Base-by-base conservation (phyloP, 2,113 vertebrate species). In the Nothoprocta pentlandii region DNA sequence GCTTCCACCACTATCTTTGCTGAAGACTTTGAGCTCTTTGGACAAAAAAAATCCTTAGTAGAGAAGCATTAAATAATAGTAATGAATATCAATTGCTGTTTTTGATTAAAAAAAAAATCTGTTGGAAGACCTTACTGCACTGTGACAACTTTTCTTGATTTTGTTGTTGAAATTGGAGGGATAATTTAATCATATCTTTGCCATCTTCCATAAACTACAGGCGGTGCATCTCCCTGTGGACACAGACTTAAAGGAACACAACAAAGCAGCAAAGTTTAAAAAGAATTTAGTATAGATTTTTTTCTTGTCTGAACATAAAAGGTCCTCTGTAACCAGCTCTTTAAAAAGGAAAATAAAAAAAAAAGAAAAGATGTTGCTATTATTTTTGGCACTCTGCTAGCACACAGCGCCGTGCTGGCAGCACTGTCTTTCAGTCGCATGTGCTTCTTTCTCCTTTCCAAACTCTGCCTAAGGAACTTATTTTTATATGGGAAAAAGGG, bases 221-320 rank as follows among this genome's bases (percentile, higher is more conserved):
- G 42, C 16, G 62, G 39, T 61, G 68, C 30, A 66, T 90, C 14
- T 92, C 86, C 82, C 46, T 62, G 42, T 3, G 12, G 89, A 89
- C 30, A 74, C 3, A 90, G 85, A 84, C 71, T 92, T 88, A 54
- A 81, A 94, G 87, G 93, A 85, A 88, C 28, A n/a, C 41, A 94
- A 85, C 42, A 93, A 91, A 95, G 47, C 56, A 75, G 20, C 20
- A 64, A 87, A 92, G 74, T 80, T 95, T 68, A 61, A 96, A 96
- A 95, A 92, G 34, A 96, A 90, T 92, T 96, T 89, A 95, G 80
- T 96, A 95, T 94, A 95, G 87, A 83, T 89, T 92, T 95, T 58
- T 95, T 78, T 81, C 53, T 92, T 71, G 21, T 85, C 44, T 64
- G 80, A 93, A 89, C 71, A 58, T 89, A 89, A 92, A 94, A 96